Conservation (phyloP, 2,113 vertebrate genomes). For the Manacus vitellinus region DNA sequence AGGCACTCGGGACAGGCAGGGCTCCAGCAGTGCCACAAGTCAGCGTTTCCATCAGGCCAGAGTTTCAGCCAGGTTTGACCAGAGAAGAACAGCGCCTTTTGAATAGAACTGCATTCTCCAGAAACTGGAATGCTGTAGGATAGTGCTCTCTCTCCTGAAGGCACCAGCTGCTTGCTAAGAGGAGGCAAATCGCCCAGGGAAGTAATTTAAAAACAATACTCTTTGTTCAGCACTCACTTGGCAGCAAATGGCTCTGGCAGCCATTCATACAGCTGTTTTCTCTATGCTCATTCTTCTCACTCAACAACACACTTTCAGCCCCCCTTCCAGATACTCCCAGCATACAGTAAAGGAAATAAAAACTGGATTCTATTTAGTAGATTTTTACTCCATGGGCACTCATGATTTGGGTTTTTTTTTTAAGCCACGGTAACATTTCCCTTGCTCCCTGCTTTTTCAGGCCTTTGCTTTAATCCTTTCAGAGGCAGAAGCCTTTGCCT, state of each 20-base stretch:
- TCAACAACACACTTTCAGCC: neutral
- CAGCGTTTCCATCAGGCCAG: neutral
- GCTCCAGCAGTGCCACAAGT: neutral
- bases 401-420: neutral
- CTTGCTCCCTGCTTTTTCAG: neutral
- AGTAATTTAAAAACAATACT: neutral
- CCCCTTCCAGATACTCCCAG: neutral
- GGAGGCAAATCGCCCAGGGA: neutral
- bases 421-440: neutral
- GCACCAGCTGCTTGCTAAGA: neutral
- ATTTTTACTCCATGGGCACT: neutral
- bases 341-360: neutral
- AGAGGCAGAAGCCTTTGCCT: neutral
- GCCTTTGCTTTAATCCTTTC: neutral
- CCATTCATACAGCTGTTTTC: neutral
- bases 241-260: neutral
- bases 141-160: fast-evolving
- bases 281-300: neutral
- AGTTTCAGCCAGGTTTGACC: neutral
- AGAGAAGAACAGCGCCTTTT: neutral
- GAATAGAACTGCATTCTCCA: neutral
- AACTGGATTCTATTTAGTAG: neutral
- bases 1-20: neutral
- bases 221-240: neutral
- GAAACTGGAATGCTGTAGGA: neutral